Evolutionary conservation across 30 jellyfish, hydroid and myxozoan genomes (phyloP).

Genomic region (Hydractinia echinata): DNA sequence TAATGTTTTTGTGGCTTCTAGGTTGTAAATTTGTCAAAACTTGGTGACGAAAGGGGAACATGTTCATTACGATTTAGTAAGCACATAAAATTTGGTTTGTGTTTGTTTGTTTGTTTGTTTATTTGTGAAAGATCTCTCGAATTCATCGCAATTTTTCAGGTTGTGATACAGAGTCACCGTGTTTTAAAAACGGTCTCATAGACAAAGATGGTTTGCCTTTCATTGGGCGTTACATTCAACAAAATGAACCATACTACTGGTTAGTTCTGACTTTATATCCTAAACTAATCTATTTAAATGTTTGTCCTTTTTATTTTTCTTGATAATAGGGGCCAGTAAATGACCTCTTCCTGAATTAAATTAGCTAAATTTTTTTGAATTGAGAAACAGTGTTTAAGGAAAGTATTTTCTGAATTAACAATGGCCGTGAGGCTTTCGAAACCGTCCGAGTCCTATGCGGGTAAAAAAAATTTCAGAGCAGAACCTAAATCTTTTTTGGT

Average conservation of each 20-base stretch:
- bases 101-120: neutral
- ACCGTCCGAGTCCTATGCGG: conserved; percentile 8
- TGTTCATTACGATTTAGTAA: conserved; percentile 75
- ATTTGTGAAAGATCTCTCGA: neutral
- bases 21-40: conserved; percentile 46
- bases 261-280: neutral
- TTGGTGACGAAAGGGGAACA: conserved; percentile 60
- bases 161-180: conserved; percentile 38
- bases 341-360: no score
- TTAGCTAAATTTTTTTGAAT: no score
- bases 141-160: conserved; percentile 33
- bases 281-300: neutral
- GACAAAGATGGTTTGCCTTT: conserved; percentile 88
- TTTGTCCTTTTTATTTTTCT: neutral
- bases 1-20: conserved; percentile 3
- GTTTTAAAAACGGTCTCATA: conserved; percentile 48
- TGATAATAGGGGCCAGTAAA: neutral
- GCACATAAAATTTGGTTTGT: neutral
- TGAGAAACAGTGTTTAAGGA: no score
- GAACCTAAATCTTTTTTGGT: neutral
- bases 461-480: neutral
- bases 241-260: conserved; percentile 88
- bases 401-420: neutral
- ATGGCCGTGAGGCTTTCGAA: neutral
- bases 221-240: conserved; percentile 73